Percentiles rank a stretch among this genome's conserved stretches.
Conservation (phyloP, 1,140 invertebrate genomes). For the Tetragnatha versicolor region DNA sequence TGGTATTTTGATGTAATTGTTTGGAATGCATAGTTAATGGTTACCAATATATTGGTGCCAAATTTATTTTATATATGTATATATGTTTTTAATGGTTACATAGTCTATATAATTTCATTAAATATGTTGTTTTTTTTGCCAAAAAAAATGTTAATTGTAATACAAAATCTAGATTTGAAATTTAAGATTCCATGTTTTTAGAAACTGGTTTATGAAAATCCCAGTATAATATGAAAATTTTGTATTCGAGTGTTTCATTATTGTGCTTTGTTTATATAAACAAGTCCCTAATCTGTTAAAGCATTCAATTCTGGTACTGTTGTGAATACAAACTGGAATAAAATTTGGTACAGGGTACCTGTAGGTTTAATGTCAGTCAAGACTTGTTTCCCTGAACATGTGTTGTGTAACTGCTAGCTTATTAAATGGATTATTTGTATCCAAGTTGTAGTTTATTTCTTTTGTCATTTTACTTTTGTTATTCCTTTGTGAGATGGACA, state of each 20-base stretch:
- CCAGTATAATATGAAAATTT: constrained; percentile 42
- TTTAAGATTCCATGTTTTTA: constrained; percentile 33
- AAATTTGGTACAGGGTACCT: constrained; percentile 53
- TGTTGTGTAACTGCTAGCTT: constrained; percentile 55
- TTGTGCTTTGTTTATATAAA: constrained; percentile 11
- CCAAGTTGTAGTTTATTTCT: constrained; percentile 13
- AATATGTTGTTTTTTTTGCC: constrained; percentile 25
- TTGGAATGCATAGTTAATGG: constrained; percentile 21
- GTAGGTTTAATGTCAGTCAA: constrained; percentile 56
- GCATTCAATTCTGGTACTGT: neutral
- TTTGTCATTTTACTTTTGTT: no score
- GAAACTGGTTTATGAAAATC: constrained; percentile 21
- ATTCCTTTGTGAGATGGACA: no score
- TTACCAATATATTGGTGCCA: constrained; percentile 47
- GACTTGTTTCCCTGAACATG: constrained; percentile 53
- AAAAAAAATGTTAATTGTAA: constrained; percentile 11
- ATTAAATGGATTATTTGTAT: constrained; percentile 56
- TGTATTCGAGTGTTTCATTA: neutral
- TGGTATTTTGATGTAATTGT: no score
- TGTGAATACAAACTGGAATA: constrained; percentile 41
- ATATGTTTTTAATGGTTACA: constrained; percentile 23
- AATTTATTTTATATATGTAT: constrained; percentile 45
- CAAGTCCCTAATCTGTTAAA: constrained; percentile 15
- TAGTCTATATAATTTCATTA: constrained; percentile 13
- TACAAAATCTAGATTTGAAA: constrained; percentile 16